Conservation (phyloP, 2,888 invertebrate species). For the Tribolium freemani region DNA sequence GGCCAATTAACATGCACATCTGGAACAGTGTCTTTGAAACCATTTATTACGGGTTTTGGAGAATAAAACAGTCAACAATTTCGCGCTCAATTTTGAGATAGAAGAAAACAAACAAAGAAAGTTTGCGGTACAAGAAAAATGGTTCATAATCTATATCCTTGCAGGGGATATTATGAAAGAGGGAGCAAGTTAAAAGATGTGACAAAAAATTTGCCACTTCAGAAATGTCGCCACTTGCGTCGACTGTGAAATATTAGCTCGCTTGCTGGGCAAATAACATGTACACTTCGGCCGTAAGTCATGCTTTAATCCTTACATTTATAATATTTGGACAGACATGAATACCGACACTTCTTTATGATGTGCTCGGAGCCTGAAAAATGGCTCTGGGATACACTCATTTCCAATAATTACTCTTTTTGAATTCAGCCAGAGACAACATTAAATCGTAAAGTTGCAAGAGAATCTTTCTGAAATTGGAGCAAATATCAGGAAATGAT, state of each 20-base stretch:
- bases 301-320: conserved; percentile 58
- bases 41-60: conserved; percentile 15
- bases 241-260: conserved; percentile 57
- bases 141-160: conserved; percentile 48
- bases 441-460: conserved; percentile 5
- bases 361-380: conserved; percentile 45
- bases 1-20: neutral
- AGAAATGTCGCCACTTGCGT: conserved; percentile 55
- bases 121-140: conserved; percentile 45
- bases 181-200: conserved; percentile 47
- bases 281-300: conserved; percentile 55
- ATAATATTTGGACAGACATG: conserved; percentile 57
- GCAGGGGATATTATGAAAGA: conserved; percentile 48
- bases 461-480: conserved; percentile 3
- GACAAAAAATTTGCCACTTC: conserved; percentile 53
- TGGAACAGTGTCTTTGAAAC: conserved; percentile 22
- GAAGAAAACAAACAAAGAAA: conserved; percentile 37
- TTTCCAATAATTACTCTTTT: conserved; percentile 27
- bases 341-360: conserved; percentile 44
- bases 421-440: neutral
- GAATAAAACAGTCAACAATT: conserved; percentile 22
- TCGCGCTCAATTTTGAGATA: conserved; percentile 22
- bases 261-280: conserved; percentile 57
- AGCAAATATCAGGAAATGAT: conserved; percentile 1
- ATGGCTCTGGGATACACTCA: conserved; percentile 42